Percentiles rank a stretch among this genome's conserved stretches.
phyloP scores from a whole-genome alignment of 1,140 invertebrate genomes.

The Drosophila nigrodunni region DNA sequence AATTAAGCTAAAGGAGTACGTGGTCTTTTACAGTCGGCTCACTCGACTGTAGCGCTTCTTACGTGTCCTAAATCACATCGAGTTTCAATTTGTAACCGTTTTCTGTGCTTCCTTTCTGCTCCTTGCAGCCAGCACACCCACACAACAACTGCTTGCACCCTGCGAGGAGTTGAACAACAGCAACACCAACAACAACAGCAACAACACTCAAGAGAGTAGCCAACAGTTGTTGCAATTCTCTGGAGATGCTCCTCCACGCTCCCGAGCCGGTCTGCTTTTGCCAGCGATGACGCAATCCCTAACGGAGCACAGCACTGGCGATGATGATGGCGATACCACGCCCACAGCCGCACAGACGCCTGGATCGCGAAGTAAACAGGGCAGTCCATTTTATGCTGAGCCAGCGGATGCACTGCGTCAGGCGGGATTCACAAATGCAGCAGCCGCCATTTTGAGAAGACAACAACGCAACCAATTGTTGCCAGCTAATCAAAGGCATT shows the following conservation, averaged over 20 bases:
- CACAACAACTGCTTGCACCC: conserved; percentile 86
- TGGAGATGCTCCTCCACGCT: conserved; percentile 68
- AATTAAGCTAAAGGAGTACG: too few relatives aligned
- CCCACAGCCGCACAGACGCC: conserved; percentile 76
- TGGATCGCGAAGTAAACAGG: conserved; percentile 85
- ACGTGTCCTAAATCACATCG: too few relatives aligned
- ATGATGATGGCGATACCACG: conserved; percentile 62
- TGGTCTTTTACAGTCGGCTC: too few relatives aligned
- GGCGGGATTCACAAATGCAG: conserved; percentile 84
- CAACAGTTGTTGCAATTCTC: conserved; percentile 76
- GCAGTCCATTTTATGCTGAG: conserved; percentile 96
- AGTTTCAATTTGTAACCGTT: too few relatives aligned
- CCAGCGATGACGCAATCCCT: conserved; percentile 70
- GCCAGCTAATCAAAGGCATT: conserved; percentile 86
- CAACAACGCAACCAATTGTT: conserved; percentile 73
- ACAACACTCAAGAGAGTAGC: conserved; percentile 40
- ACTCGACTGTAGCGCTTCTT: too few relatives aligned
- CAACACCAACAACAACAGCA: conserved; percentile 1
- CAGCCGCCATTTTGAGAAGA: conserved; percentile 83
- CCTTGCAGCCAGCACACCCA: conserved; percentile 84
- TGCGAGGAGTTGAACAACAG: conserved; percentile 45
- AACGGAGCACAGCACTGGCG: conserved; percentile 24
- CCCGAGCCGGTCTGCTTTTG: conserved; percentile 69
- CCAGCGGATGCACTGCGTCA: conserved; percentile 92
- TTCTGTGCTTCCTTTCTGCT: neutral